phyloP scores from a whole-genome alignment of 2,797 vertebrate species.

The Parambassis ranga region DNA sequence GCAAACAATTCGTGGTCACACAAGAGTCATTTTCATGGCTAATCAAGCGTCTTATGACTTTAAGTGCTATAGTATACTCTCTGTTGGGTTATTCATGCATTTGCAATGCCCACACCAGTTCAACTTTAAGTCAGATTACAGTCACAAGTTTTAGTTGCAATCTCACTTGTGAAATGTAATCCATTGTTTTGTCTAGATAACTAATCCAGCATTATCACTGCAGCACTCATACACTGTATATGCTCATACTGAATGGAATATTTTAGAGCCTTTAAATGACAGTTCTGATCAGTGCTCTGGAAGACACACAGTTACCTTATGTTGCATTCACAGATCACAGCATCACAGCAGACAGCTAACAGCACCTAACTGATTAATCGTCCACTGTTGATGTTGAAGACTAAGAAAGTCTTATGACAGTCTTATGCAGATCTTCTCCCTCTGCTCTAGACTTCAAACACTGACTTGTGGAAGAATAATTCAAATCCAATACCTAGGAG shows the following conservation, averaged over 20 bases:
- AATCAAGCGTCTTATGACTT: slow-evolving; percentile 66
- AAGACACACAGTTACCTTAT: no score
- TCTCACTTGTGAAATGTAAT: slow-evolving; percentile 4
- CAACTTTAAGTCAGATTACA: slow-evolving; percentile 57
- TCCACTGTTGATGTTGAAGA: background rate
- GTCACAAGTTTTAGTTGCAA: slow-evolving; percentile 65
- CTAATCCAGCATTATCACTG: background rate
- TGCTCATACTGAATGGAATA: background rate
- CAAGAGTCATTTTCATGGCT: slow-evolving; percentile 37
- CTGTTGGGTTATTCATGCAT: slow-evolving; percentile 55
- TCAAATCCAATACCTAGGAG: no score
- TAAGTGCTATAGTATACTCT: slow-evolving; percentile 40
- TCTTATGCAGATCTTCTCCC: background rate
- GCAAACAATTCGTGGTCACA: slow-evolving; percentile 48
- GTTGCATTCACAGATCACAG: no score
- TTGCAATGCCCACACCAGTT: slow-evolving; percentile 23
- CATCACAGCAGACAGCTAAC: background rate
- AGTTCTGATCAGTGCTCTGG: background rate
- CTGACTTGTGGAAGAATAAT: background rate
- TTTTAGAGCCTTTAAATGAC: background rate
- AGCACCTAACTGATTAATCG: slow-evolving; percentile 8
- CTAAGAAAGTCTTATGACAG: slow-evolving; percentile 24
- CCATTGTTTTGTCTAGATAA: background rate
- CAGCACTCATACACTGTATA: background rate
- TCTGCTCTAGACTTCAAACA: background rate